These are phyloP conservation scores for Cataglyphis altisquamis DNA, from an alignment of 2,888 invertebrate genomes.

Conservation along the genomic window DNA sequence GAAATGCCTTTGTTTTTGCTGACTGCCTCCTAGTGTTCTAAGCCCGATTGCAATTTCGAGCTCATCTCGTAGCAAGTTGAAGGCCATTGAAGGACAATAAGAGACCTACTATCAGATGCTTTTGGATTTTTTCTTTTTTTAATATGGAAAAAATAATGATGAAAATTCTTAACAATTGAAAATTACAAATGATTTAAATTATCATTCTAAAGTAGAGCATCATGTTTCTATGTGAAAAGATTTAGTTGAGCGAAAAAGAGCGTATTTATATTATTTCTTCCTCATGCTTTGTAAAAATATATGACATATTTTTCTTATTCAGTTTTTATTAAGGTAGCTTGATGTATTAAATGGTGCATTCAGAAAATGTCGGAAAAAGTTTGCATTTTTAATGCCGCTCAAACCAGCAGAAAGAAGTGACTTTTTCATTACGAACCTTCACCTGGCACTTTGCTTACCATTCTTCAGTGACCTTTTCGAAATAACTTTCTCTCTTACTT, in stretches of 20 bases:
- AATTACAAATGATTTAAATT: neutral
- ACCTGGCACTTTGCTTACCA: slow-evolving; percentile 40
- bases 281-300: neutral
- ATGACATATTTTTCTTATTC: neutral
- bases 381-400: slow-evolving; percentile 12
- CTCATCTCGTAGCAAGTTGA: slow-evolving; percentile 65
- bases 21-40: slow-evolving; percentile 69
- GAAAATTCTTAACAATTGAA: neutral
- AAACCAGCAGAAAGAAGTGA: slow-evolving; percentile 1
- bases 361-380: neutral
- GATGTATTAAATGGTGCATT: neutral
- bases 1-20: slow-evolving; percentile 75
- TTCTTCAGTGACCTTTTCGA: slow-evolving; percentile 40
- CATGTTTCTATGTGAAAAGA: neutral
- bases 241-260: neutral
- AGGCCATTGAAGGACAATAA: slow-evolving; percentile 51
- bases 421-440: slow-evolving; percentile 1
- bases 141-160: slow-evolving; percentile 55
- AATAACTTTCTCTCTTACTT: slow-evolving; percentile 49
- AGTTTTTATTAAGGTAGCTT: neutral
- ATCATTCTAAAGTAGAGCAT: neutral
- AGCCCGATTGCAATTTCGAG: slow-evolving; percentile 78
- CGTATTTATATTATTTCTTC: slow-evolving; percentile 44
- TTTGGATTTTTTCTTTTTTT: slow-evolving; percentile 49
- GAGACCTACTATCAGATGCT: slow-evolving; percentile 47